These are phyloP conservation scores for Platycheirus albimanus DNA, from an alignment of 2,888 invertebrate species.

Conservation along the genomic window DNA sequence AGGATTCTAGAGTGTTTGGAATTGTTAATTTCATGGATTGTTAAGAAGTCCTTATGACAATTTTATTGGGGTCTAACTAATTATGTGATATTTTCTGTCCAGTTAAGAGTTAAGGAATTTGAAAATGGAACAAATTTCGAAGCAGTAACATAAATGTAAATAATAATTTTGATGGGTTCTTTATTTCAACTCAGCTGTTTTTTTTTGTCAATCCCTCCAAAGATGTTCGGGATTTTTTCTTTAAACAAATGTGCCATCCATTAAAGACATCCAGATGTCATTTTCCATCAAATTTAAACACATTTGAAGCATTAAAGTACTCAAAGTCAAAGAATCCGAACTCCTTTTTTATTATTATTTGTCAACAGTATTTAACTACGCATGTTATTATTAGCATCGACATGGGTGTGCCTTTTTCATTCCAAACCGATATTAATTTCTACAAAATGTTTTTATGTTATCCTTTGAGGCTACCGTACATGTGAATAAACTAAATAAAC, in stretches of 20 bases:
- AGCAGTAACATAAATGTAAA: too few relatives aligned
- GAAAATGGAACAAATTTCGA: not conserved
- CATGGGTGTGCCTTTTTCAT: constrained; percentile 27
- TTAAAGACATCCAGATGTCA: constrained; percentile 40
- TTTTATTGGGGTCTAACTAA: not conserved
- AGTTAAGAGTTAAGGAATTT: not conserved
- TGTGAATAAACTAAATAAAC: constrained; percentile 6
- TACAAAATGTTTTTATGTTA: constrained; percentile 51
- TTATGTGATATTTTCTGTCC: not conserved
- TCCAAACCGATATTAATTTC: not conserved
- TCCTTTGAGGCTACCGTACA: constrained; percentile 37
- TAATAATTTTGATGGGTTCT: not conserved
- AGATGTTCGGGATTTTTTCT: too few relatives aligned
- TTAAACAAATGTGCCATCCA: too few relatives aligned
- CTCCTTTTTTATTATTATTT: constrained; percentile 6
- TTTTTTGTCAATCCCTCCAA: too few relatives aligned
- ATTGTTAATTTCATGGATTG: constrained; percentile 13
- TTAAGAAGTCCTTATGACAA: not conserved
- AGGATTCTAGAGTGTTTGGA: not conserved
- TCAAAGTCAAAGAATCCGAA: constrained; percentile 18
- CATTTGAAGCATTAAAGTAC: constrained; percentile 21
- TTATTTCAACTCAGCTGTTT: not conserved
- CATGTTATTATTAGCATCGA: constrained; percentile 53
- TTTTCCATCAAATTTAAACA: constrained; percentile 49
- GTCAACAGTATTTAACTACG: constrained; percentile 33